Conservation (phyloP, 2,113 vertebrate genomes). For the Pangasianodon hypophthalmus region DNA sequence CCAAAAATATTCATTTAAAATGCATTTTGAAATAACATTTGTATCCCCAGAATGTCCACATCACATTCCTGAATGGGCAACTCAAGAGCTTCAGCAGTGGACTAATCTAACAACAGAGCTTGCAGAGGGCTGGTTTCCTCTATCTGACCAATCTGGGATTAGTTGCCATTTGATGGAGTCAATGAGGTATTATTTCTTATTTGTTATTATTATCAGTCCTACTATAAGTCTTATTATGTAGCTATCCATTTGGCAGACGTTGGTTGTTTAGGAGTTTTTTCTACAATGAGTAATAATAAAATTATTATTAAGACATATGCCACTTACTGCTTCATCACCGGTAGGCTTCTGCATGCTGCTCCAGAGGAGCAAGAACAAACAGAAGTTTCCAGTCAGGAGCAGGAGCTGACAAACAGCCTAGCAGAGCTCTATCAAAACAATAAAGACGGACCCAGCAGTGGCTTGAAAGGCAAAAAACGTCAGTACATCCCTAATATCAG, state of each 20-base stretch:
- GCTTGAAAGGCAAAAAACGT: slow-evolving; percentile 81
- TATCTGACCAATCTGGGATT: slow-evolving; percentile 83
- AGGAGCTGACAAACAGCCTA: slow-evolving; percentile 75
- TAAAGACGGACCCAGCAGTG: slow-evolving; percentile 60
- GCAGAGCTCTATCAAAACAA: slow-evolving; percentile 84
- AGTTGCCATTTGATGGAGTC: slow-evolving; percentile 89
- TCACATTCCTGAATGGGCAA: slow-evolving; percentile 83
- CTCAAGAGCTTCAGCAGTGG: slow-evolving; percentile 75
- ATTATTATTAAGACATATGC: not conserved
- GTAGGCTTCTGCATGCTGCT: slow-evolving; percentile 80
- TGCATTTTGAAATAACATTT: not conserved
- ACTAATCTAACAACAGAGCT: slow-evolving; percentile 63
- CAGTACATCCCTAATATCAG: slow-evolving; percentile 49
- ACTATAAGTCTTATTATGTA: not conserved
- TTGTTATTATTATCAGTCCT: not conserved
- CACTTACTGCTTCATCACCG: not conserved
- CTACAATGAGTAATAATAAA: not conserved
- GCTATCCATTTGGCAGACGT: not conserved
- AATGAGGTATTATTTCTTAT: slow-evolving; percentile 77
- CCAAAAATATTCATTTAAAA: not conserved
- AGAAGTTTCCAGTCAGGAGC: slow-evolving; percentile 69
- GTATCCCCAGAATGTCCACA: slow-evolving; percentile 52
- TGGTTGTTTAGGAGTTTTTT: not conserved
- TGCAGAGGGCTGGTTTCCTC: slow-evolving; percentile 84
- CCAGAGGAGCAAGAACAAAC: slow-evolving; percentile 61